phyloP scores from a whole-genome alignment of 2,888 invertebrate species.

The Heliconius sara region DNA sequence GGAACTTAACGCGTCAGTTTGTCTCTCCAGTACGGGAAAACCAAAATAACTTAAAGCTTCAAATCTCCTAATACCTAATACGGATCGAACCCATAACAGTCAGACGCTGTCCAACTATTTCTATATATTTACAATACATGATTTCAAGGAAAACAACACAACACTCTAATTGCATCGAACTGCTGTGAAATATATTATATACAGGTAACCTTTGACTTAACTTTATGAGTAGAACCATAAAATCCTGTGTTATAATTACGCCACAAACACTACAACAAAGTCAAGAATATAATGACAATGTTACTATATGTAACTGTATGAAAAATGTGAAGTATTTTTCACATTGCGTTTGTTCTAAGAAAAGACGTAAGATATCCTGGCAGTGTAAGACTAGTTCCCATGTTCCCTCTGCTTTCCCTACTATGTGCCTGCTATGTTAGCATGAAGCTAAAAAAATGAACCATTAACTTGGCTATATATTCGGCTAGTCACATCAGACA shows the following conservation, averaged over 20 bases:
- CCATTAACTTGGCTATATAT: too few relatives aligned
- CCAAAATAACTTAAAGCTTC: neutral
- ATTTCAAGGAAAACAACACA: conserved; percentile 5
- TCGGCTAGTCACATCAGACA: too few relatives aligned
- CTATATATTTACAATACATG: neutral
- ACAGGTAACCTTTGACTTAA: neutral
- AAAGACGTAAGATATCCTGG: neutral
- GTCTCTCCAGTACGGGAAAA: too few relatives aligned
- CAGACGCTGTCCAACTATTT: neutral
- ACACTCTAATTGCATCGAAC: conserved; percentile 7
- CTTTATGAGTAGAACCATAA: neutral
- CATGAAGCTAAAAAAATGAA: too few relatives aligned
- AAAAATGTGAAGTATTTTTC: neutral
- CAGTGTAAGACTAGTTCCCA: neutral
- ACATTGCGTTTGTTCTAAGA: neutral
- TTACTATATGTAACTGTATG: neutral
- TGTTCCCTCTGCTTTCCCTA: too few relatives aligned
- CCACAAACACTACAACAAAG: neutral
- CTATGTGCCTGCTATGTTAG: too few relatives aligned
- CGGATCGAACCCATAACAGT: neutral
- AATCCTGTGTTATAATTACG: neutral
- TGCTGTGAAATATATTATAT: neutral
- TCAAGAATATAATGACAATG: neutral
- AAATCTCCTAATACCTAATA: neutral
- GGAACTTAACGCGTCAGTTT: too few relatives aligned